These are phyloP conservation scores for Coregonus clupeaformis DNA, from an alignment of 2,113 vertebrate species.

Conservation along the genomic window DNA sequence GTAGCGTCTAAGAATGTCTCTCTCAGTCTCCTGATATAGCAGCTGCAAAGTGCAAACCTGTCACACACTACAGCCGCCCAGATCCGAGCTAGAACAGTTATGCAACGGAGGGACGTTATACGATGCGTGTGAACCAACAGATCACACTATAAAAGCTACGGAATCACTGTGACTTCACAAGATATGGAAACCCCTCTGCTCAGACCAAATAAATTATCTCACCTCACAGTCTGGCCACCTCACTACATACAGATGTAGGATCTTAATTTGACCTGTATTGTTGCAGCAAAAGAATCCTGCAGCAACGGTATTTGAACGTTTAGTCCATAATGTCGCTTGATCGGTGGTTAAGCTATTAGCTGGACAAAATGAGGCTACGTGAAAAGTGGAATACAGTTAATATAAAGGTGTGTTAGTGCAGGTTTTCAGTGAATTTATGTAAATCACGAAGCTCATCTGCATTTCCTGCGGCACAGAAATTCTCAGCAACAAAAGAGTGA, in stretches of 20 bases:
- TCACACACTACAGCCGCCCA: constrained; percentile 18
- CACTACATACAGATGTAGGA: background rate
- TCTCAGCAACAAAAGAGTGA: background rate
- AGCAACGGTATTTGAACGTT: no score
- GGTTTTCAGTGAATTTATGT: no score
- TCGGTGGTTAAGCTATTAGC: no score
- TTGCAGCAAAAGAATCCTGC: no score
- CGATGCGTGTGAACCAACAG: constrained; percentile 16
- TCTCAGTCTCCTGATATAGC: background rate
- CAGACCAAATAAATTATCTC: background rate
- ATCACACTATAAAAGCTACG: constrained; percentile 9
- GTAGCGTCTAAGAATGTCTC: constrained; percentile 9
- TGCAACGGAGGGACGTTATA: constrained; percentile 41
- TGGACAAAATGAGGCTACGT: no score
- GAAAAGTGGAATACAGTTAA: no score
- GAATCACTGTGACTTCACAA: constrained; percentile 22
- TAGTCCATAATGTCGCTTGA: no score
- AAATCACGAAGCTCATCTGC: no score
- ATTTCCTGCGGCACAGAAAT: no score
- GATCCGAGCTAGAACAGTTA: constrained; percentile 47
- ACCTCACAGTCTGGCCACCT: background rate
- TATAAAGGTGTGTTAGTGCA: no score
- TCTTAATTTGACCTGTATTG: no score
- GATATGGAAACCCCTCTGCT: constrained; percentile 5
- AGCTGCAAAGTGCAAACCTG: constrained; percentile 1